Evolutionary conservation across 2,113 vertebrate species (phyloP).

Genomic region (Anas platyrhynchos): DNA sequence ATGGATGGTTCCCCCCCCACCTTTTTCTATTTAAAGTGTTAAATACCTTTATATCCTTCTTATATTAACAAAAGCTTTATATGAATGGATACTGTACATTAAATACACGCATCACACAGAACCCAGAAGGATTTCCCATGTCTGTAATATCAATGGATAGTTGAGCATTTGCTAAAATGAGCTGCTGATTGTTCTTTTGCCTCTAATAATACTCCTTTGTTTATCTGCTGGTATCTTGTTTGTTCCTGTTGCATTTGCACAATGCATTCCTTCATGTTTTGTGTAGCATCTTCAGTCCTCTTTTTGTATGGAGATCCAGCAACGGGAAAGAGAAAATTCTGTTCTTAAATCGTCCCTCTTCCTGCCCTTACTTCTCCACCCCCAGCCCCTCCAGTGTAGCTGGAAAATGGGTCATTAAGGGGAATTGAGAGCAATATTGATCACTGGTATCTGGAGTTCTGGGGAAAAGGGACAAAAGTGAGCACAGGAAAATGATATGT

Average conservation of each 20-base stretch:
- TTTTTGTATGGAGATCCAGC: background rate
- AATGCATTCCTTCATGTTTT: constrained; percentile 25
- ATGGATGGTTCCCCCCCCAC: background rate
- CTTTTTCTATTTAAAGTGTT: background rate
- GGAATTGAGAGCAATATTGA: background rate
- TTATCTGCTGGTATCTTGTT: background rate
- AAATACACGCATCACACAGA: background rate
- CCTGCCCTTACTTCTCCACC: background rate
- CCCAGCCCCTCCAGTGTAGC: background rate
- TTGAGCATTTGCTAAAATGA: background rate
- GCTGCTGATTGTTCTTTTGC: background rate
- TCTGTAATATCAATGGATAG: background rate
- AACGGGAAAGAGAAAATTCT: background rate
- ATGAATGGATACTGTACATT: background rate
- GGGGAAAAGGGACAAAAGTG: background rate
- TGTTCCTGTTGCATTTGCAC: background rate
- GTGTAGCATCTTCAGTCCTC: background rate
- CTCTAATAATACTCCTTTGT: constrained; percentile 24
- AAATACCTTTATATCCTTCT: background rate
- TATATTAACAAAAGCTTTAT: background rate
- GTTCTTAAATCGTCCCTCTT: background rate
- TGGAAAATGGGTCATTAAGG: background rate
- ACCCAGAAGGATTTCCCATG: background rate
- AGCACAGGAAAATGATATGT: fast-evolving
- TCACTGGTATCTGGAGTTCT: background rate